phyloP scores from a whole-genome alignment of 2,113 vertebrate species.

The Copsychus sechellarum region DNA sequence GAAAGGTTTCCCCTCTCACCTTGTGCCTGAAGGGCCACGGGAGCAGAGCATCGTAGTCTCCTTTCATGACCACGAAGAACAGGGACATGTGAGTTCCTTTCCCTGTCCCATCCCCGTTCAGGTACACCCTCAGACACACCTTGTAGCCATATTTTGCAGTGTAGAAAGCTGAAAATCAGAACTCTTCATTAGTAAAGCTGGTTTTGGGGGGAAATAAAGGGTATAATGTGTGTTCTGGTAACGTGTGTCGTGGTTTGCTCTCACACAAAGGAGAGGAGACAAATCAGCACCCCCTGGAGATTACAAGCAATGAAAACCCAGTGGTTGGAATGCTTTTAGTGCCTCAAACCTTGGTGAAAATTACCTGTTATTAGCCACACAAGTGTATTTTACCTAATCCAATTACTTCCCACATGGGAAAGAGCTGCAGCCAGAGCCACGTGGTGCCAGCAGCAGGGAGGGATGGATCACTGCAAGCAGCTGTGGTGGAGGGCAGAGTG shows the following conservation, averaged over 20 bases:
- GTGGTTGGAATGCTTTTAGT: background rate
- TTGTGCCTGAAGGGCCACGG: slow-evolving; percentile 86
- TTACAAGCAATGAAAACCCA: background rate
- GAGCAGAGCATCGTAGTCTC: slow-evolving; percentile 83
- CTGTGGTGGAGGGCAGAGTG: background rate
- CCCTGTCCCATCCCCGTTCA: slow-evolving; percentile 82
- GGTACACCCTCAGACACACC: slow-evolving; percentile 81
- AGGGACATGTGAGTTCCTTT: slow-evolving; percentile 84
- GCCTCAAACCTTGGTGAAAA: background rate
- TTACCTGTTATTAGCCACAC: background rate
- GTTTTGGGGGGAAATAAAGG: background rate
- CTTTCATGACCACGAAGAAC: slow-evolving; percentile 86
- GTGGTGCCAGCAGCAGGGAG: background rate
- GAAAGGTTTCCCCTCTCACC: slow-evolving; percentile 59
- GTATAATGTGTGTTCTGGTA: background rate
- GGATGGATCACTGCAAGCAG: background rate
- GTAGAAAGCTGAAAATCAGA: slow-evolving; percentile 81
- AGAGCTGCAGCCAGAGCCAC: background rate
- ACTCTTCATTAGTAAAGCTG: background rate
- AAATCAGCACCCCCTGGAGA: background rate
- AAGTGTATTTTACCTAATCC: background rate
- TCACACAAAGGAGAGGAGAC: background rate
- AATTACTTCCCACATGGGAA: background rate
- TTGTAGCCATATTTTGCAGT: slow-evolving; percentile 84
- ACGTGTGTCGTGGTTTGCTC: fast-evolving